phyloP scores from a whole-genome alignment of 2,113 vertebrate genomes.

The Oceanites oceanicus region DNA sequence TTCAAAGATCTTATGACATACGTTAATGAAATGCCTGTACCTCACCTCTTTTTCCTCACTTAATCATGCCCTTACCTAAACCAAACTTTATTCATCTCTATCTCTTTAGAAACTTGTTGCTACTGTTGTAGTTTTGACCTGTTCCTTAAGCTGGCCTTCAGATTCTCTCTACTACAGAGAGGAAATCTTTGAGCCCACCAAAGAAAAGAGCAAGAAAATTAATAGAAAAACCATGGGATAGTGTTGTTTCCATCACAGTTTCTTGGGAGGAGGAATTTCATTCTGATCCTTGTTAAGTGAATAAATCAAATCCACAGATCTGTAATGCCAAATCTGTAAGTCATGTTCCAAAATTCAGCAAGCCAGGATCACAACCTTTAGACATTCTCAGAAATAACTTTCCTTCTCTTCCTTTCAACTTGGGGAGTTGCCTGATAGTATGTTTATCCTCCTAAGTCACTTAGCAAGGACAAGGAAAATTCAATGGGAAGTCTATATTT shows the following conservation, averaged over 20 bases:
- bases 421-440: background rate
- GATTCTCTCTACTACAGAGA: background rate
- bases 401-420: background rate
- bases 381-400: background rate
- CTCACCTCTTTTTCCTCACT: background rate
- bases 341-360: background rate
- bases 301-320: background rate
- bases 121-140: background rate
- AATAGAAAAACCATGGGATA: background rate
- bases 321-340: background rate
- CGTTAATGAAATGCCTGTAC: background rate
- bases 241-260: background rate
- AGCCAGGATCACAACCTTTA: background rate
- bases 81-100: background rate
- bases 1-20: background rate
- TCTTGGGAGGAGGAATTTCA: background rate
- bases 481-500: background rate
- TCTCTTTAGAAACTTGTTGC: background rate
- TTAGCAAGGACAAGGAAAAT: background rate
- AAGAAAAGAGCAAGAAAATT: background rate
- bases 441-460: background rate
- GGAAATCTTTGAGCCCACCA: background rate
- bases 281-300: background rate
- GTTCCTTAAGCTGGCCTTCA: background rate
- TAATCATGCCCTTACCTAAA: background rate